phyloP scores from a whole-genome alignment of 2,113 vertebrate genomes.

The Xiphophorus maculatus region DNA sequence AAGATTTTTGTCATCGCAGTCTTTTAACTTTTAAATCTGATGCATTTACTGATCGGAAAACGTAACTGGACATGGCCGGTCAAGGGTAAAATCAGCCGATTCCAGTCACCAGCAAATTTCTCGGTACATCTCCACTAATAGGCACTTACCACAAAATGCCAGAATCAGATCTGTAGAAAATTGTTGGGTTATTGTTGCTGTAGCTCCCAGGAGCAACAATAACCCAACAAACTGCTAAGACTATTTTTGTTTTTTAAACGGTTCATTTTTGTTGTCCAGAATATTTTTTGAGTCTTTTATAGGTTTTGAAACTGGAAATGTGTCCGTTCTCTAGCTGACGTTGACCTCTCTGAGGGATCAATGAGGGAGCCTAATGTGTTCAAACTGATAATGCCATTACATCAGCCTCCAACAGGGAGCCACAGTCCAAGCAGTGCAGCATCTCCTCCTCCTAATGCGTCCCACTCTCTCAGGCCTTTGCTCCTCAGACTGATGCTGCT shows the following conservation, averaged over 20 bases:
- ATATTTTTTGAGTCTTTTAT: slow-evolving; percentile 42
- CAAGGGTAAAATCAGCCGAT: background rate
- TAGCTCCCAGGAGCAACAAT: background rate
- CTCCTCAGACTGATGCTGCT: slow-evolving; percentile 51
- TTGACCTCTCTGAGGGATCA: slow-evolving; percentile 51
- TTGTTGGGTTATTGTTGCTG: background rate
- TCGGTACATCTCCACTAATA: background rate
- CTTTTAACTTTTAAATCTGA: no score
- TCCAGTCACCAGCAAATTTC: background rate
- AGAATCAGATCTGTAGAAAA: background rate
- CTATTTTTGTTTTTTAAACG: background rate
- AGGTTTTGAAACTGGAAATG: slow-evolving; percentile 34
- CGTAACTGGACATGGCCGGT: background rate
- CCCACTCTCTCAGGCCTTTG: slow-evolving; percentile 35
- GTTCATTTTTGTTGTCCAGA: slow-evolving; percentile 5
- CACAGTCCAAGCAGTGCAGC: slow-evolving; percentile 26
- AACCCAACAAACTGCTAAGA: no score
- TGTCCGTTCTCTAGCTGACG: slow-evolving; percentile 43
- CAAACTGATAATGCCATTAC: slow-evolving; percentile 63
- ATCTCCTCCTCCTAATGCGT: slow-evolving; percentile 61
- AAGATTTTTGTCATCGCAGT: no score
- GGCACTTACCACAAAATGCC: background rate
- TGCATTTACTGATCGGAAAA: background rate
- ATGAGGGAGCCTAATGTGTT: slow-evolving; percentile 59
- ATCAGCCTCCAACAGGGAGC: slow-evolving; percentile 39